Conservation (phyloP, 2,797 vertebrate genomes). For the Anas flavirostris region DNA sequence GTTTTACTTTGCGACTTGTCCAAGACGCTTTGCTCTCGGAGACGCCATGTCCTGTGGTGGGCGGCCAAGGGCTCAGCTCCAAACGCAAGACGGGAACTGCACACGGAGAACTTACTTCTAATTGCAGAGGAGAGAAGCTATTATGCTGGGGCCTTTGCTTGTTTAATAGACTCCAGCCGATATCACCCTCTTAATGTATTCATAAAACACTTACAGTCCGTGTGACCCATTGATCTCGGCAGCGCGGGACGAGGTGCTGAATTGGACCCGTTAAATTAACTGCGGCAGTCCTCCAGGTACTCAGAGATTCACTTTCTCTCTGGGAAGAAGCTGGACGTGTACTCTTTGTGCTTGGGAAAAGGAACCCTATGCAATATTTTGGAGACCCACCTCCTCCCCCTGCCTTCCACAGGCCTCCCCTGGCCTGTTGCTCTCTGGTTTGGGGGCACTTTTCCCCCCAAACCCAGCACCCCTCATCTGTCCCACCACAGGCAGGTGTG, state of each 20-base stretch:
- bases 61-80: neutral
- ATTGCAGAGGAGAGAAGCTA: neutral
- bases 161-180: neutral
- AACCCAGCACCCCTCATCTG: neutral
- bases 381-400: neutral
- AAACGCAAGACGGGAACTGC: neutral
- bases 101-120: neutral
- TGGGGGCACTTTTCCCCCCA: fast-evolving
- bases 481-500: fast-evolving
- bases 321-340: neutral
- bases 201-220: neutral
- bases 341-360: neutral
- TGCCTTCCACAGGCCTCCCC: neutral
- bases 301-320: neutral
- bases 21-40: neutral
- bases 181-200: neutral
- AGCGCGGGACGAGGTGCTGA: neutral
- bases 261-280: neutral
- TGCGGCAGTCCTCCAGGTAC: neutral
- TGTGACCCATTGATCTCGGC: neutral
- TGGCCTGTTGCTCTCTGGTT: neutral
- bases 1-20: neutral
- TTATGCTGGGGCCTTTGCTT: neutral
- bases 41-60: fast-evolving
- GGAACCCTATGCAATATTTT: neutral